phyloP scores from a whole-genome alignment of 2,888 invertebrate species.

The Ophion ventricosus region DNA sequence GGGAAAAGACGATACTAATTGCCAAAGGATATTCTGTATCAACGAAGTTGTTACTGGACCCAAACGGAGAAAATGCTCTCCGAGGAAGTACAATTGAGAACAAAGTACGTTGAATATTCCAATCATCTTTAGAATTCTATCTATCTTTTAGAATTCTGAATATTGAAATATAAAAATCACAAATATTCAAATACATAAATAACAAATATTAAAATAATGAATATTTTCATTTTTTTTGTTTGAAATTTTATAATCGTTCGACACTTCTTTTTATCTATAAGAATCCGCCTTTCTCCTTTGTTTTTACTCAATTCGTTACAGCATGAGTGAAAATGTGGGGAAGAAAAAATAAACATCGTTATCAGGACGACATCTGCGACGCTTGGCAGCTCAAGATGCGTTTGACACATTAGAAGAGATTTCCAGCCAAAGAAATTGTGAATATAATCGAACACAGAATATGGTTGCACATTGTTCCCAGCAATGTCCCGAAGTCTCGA shows the following conservation, averaged over 20 bases:
- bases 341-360: constrained; percentile 23
- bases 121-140: constrained; percentile 11
- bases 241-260: constrained; percentile 13
- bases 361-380: constrained; percentile 27
- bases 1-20: constrained; percentile 10
- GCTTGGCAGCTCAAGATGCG: constrained; percentile 18
- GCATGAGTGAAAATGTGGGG: constrained; percentile 21
- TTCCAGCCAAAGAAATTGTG: constrained; percentile 9
- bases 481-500: constrained; percentile 18
- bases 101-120: constrained; percentile 19
- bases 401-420: constrained; percentile 25
- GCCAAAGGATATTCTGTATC: constrained; percentile 5
- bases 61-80: constrained; percentile 8
- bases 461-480: constrained; percentile 25
- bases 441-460: constrained; percentile 18
- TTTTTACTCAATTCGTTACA: constrained; percentile 21
- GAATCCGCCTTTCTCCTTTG: constrained; percentile 15
- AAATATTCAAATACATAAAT: constrained; percentile 15
- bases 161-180: constrained; percentile 22
- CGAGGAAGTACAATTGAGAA: constrained; percentile 19
- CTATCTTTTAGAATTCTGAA: constrained; percentile 26
- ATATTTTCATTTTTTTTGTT: constrained; percentile 22
- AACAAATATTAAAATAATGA: constrained; percentile 1
- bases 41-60: constrained; percentile 17
- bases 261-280: constrained; percentile 16